Evolutionary conservation across 2,797 vertebrate genomes (phyloP).

Genomic region (Uromys caudimaculatus): DNA sequence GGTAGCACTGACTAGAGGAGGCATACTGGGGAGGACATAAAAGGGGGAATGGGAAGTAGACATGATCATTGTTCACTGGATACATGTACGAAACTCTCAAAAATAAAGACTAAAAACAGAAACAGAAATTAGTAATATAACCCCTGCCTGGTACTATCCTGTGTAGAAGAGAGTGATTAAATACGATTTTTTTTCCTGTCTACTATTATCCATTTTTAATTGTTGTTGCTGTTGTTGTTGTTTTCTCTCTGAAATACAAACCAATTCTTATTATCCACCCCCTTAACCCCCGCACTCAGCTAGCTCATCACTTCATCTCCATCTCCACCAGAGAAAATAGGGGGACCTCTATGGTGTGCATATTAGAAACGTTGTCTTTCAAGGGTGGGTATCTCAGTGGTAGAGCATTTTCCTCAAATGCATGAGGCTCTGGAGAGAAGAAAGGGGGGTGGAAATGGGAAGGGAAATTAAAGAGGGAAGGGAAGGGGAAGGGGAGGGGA

Average conservation of each 20-base stretch:
- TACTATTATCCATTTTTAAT: not conserved
- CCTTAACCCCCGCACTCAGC: not conserved
- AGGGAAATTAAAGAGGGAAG: too few relatives aligned
- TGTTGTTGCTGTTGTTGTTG: not conserved
- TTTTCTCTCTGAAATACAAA: conserved; percentile 1
- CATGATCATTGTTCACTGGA: not conserved
- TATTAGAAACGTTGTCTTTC: not conserved
- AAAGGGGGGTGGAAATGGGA: not conserved
- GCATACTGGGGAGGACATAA: not conserved
- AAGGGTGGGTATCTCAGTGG: not conserved
- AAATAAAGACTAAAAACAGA: not conserved
- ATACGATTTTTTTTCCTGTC: not conserved
- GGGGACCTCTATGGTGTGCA: not conserved
- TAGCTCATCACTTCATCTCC: not conserved
- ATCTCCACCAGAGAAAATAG: not conserved
- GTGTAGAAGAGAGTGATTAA: not conserved
- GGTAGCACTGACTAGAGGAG: not conserved
- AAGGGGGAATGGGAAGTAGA: not conserved
- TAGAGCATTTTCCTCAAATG: not conserved
- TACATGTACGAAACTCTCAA: not conserved
- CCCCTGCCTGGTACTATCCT: not conserved
- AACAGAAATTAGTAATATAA: not conserved
- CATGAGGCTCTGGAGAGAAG: not conserved
- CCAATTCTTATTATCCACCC: not conserved
- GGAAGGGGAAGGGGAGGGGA: too few relatives aligned